Conservation (phyloP, 1,140 invertebrate genomes). For the Amphibalanus amphitrite region DNA sequence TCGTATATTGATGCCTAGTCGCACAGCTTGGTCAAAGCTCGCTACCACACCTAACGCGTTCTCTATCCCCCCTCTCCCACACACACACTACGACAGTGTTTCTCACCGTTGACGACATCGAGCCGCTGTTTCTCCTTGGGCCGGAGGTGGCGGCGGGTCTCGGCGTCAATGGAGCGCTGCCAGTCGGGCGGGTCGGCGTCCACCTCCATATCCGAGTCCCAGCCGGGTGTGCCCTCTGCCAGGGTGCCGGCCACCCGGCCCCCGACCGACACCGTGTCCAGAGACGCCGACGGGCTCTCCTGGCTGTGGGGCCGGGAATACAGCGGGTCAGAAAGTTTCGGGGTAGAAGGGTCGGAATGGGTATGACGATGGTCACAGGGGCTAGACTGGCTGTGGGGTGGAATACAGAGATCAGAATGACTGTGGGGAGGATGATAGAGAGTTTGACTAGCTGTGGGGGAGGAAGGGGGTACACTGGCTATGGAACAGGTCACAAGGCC, state of each 20-base stretch:
- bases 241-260: constrained; percentile 21
- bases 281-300: constrained; percentile 41
- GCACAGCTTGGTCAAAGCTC: too few species aligned
- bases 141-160: constrained; percentile 48
- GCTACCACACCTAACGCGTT: too few species aligned
- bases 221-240: constrained; percentile 18
- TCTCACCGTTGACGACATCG: constrained; percentile 86
- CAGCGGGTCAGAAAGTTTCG: too few species aligned
- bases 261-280: constrained; percentile 31
- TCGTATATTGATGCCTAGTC: too few species aligned
- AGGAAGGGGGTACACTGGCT: too few species aligned
- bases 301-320: constrained; percentile 25
- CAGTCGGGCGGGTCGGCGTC: constrained; percentile 60
- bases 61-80: too few species aligned
- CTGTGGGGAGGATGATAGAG: too few species aligned
- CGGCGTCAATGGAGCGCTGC: constrained; percentile 62
- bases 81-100: background rate
- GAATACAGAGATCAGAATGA: too few species aligned
- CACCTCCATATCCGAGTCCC: constrained; percentile 63
- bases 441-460: too few species aligned
- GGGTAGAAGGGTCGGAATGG: too few species aligned
- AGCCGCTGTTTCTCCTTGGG: constrained; percentile 76
- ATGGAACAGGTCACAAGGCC: too few species aligned
- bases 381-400: constrained; percentile 28
- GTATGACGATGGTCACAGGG: too few species aligned